phyloP scores from a whole-genome alignment of 1,140 invertebrate species.

The Leptonema lineaticorne region DNA sequence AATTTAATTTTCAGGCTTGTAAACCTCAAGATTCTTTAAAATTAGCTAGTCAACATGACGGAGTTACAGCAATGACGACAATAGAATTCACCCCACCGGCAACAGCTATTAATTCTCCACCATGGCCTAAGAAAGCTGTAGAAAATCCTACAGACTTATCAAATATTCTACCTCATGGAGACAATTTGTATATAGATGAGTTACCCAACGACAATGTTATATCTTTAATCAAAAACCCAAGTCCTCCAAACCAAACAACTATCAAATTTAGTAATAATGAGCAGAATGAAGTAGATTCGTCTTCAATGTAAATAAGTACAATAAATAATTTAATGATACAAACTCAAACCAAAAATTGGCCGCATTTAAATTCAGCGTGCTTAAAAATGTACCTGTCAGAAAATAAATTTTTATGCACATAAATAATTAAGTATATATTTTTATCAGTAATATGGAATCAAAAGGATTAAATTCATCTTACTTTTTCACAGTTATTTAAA shows the following conservation, averaged over 20 bases:
- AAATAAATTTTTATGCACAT: no score
- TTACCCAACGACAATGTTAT: background rate
- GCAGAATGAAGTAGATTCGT: background rate
- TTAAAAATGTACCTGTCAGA: conserved; percentile 3
- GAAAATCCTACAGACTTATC: conserved; percentile 16
- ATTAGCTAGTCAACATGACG: conserved; percentile 38
- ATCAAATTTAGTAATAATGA: background rate
- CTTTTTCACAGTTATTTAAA: no score
- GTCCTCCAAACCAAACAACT: background rate
- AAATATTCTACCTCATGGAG: conserved; percentile 20
- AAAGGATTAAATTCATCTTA: no score
- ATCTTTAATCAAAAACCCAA: background rate
- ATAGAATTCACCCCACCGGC: conserved; percentile 37
- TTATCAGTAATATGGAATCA: no score
- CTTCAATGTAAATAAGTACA: background rate
- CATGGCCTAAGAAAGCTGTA: conserved; percentile 34
- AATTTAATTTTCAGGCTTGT: conserved; percentile 30
- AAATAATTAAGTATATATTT: no score
- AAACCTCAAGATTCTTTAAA: conserved; percentile 34
- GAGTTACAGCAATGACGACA: conserved; percentile 33
- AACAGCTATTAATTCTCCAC: conserved; percentile 34
- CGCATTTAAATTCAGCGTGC: background rate
- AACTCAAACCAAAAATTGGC: background rate
- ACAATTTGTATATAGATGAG: background rate
- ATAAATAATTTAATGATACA: background rate